phyloP scores from a whole-genome alignment of 1,140 invertebrate species.

The Rhynchophorus ferrugineus region DNA sequence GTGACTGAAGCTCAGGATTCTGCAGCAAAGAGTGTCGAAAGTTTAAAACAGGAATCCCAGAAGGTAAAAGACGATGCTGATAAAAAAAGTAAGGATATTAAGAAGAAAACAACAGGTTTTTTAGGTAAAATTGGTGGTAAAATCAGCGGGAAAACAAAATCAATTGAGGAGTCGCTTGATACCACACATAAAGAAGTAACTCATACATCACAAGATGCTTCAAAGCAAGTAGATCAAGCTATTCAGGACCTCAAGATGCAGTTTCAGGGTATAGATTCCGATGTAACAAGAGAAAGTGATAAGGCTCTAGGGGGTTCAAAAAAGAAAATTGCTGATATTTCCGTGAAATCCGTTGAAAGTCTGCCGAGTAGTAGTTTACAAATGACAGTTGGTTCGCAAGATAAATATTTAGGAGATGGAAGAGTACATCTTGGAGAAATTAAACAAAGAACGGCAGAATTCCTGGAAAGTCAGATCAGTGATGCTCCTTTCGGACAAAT shows the following conservation, averaged over 20 bases:
- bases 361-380: neutral
- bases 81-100: neutral
- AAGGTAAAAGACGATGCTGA: neutral
- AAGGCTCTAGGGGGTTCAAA: slow-evolving; percentile 10
- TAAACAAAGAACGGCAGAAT: slow-evolving; percentile 20
- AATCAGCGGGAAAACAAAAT: neutral
- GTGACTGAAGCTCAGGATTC: no score
- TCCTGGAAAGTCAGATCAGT: slow-evolving; percentile 15
- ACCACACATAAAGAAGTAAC: neutral
- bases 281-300: neutral
- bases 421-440: slow-evolving; percentile 13
- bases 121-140: neutral
- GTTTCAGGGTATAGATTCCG: neutral
- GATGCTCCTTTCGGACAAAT: slow-evolving; percentile 13
- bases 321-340: slow-evolving; percentile 26
- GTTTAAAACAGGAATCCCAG: neutral
- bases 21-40: no score
- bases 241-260: neutral
- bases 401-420: slow-evolving; percentile 7
- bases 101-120: neutral
- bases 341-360: slow-evolving; percentile 21
- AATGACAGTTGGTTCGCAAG: neutral
- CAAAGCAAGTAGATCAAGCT: neutral
- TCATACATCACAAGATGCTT: neutral
- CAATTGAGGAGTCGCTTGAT: neutral